phyloP scores from a whole-genome alignment of 2,113 vertebrate genomes.

The Leptobrachium leishanense region DNA sequence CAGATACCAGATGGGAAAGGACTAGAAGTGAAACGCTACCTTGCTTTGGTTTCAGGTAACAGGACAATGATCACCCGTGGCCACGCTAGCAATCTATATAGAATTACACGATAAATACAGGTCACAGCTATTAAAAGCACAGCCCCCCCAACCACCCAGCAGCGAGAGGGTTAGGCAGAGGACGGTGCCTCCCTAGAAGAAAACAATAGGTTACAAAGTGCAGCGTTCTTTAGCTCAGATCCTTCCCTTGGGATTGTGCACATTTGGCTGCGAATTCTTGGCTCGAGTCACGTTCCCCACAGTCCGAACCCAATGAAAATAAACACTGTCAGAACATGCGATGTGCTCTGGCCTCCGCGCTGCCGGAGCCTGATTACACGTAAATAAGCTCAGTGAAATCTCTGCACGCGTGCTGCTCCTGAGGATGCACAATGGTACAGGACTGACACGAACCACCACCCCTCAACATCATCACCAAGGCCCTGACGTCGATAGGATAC shows the following conservation, averaged over 20 bases:
- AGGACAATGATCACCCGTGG: no score
- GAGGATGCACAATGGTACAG: background rate
- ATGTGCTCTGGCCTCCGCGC: background rate
- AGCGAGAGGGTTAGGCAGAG: background rate
- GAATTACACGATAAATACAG: no score
- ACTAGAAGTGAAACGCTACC: no score
- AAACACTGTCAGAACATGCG: constrained; percentile 36
- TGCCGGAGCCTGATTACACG: constrained; percentile 10
- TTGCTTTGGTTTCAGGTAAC: no score
- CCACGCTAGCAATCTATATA: no score
- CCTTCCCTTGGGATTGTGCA: constrained; percentile 46
- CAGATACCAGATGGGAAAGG: no score
- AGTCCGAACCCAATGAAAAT: constrained; percentile 56
- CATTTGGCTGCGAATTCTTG: constrained; percentile 55
- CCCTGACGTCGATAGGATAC: no score
- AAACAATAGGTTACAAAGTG: constrained; percentile 35
- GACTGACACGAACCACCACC: background rate
- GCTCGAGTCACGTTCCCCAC: constrained; percentile 50
- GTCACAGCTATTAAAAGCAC: no score
- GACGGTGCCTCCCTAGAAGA: background rate
- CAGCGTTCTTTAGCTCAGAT: constrained; percentile 37
- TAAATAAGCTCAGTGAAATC: background rate
- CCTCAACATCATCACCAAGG: no score
- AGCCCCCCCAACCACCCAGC: background rate
- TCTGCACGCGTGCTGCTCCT: background rate